phyloP scores from a whole-genome alignment of 2,797 vertebrate genomes.

The Cirrhinus molitorella region DNA sequence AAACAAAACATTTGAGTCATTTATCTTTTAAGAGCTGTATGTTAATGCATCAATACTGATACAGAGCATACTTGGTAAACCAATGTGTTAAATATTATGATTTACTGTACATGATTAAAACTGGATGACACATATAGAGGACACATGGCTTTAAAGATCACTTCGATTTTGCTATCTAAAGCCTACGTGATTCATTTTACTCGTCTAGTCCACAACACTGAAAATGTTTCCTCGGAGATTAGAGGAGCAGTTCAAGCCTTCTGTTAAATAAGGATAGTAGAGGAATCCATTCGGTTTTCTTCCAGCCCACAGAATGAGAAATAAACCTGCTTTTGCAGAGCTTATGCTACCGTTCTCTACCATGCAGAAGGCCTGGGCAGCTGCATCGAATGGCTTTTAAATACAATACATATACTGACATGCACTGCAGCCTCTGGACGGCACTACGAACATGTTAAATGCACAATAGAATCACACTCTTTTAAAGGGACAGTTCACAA shows the following conservation, averaged over 20 bases:
- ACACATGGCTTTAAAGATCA: constrained; percentile 53
- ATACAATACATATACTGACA: constrained; percentile 62
- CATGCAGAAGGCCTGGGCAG: constrained; percentile 59
- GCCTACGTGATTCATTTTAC: constrained; percentile 36
- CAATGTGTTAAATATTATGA: constrained; percentile 6
- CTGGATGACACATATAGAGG: constrained; percentile 39
- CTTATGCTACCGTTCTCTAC: constrained; percentile 53
- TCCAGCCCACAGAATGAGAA: constrained; percentile 38
- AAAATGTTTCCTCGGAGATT: constrained; percentile 44
- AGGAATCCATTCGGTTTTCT: constrained; percentile 20
- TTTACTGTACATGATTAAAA: constrained; percentile 44
- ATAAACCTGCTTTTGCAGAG: constrained; percentile 46
- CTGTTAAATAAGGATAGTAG: constrained; percentile 23
- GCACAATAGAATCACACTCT: constrained; percentile 31
- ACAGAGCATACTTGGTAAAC: constrained; percentile 1
- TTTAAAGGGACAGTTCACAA: constrained; percentile 28
- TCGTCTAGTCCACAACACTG: constrained; percentile 48
- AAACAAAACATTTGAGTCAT: constrained; percentile 28
- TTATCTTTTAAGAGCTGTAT: constrained; percentile 14
- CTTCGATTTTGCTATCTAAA: constrained; percentile 47
- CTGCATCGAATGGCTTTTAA: constrained; percentile 64
- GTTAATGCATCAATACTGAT: background rate
- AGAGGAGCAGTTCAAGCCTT: constrained; percentile 27
- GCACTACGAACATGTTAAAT: constrained; percentile 51
- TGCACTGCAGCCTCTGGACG: constrained; percentile 59